Conservation (phyloP, 2,113 vertebrate species). For the Brachypteracias leptosomus region DNA sequence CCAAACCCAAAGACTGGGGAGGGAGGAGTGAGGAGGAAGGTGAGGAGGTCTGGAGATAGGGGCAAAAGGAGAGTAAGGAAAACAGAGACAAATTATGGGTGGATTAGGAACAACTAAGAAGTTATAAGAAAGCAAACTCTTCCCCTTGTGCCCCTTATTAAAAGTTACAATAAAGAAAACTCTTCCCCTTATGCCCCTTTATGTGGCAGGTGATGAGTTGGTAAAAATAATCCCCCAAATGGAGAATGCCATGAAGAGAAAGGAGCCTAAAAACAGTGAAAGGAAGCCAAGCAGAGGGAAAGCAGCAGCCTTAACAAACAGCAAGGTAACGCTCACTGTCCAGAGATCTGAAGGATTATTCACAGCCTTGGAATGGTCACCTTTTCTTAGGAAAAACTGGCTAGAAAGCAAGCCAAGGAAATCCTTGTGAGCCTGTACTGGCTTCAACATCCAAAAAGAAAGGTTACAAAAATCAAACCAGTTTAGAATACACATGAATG, state of each 20-base stretch:
- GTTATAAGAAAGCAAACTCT: not conserved
- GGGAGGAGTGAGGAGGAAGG: not conserved
- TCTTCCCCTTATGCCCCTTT: not conserved
- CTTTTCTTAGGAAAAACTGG: not conserved
- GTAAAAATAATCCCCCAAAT: not conserved
- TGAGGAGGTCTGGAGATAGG: not conserved
- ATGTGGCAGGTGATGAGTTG: not conserved
- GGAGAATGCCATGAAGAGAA: not conserved
- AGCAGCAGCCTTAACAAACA: not conserved
- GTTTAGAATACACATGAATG: not conserved
- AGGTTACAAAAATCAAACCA: not conserved
- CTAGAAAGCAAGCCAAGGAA: not conserved
- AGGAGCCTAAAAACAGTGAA: not conserved
- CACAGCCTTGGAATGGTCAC: not conserved
- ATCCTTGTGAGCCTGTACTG: not conserved
- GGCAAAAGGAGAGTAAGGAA: not conserved
- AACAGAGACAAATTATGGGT: not conserved
- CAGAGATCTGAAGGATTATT: not conserved
- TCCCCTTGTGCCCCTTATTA: not conserved
- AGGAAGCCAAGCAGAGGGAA: not conserved
- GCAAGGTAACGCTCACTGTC: not conserved
- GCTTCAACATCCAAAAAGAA: not conserved
- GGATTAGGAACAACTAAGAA: not conserved
- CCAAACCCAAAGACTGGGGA: not conserved
- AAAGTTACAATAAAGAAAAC: not conserved